Base-by-base conservation (phyloP, 2,888 invertebrate genomes). In the Athrips mouffetella region DNA sequence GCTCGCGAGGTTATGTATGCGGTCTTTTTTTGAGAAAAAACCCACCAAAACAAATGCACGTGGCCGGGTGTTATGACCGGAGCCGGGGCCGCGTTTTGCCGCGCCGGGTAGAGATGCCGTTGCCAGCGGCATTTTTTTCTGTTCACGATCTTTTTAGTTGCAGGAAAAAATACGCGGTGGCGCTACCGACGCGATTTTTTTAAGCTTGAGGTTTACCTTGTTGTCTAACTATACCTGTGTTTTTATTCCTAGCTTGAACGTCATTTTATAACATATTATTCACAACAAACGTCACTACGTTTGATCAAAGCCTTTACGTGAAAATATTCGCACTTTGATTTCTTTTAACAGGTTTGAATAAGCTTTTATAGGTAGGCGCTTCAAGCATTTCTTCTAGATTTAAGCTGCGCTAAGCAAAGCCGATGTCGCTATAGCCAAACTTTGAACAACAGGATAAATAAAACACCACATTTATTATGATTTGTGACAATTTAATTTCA, bases 21-120 rank as follows among this genome's bases (percentile, higher is more conserved):
- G 73, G 76, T 75, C 78, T 84, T 87, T 87, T 80, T 87, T 85
- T 75, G 69, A 70, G 74, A 77, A 86, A 86, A 88, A 88, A 76
- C 78, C 76, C 69, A 88, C 86, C 88, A 88, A 88, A 88, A 88
- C 88, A 88, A 87, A 88, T 87, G 84, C 88, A 88, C 88, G 87
- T 88, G 87, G 86, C 65, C 75, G 79, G 73, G 80, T 87, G 88
- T 86, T 87, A 85, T 87, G 87, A 87, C 86, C 86, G 86, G 67
- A 73, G 69, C 18, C 10, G 13, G 40, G 41, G 25, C 2, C 41
- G 27, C 20, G 37, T n/a, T n/a, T 29, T 29, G 7, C 30, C 6
- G 21, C 15, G 21, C 11, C 30, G 44, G 31, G 30, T n/a, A 44
- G 42, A 88, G 88, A 88, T 83, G 88, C 78, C 86, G 87, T 82